Evolutionary conservation across 2,113 vertebrate genomes (phyloP).

Genomic region (Polyodon spathula): DNA sequence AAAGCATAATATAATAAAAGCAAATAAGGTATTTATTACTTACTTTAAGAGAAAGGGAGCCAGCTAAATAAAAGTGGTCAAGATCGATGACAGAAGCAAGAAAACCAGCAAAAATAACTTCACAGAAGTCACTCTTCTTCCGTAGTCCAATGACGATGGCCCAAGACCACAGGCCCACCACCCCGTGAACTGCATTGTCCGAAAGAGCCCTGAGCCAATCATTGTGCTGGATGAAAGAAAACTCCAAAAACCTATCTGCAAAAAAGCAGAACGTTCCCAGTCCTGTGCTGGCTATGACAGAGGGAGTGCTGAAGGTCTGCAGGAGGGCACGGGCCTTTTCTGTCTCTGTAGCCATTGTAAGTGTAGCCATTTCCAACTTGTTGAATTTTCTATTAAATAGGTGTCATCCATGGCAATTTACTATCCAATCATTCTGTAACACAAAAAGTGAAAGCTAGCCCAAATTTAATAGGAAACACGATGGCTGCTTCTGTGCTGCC

Average conservation of each 20-base stretch:
- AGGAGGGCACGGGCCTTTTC: constrained; percentile 81
- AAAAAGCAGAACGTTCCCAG: constrained; percentile 78
- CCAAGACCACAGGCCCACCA: constrained; percentile 92
- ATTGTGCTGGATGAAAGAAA: constrained; percentile 70
- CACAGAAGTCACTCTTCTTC: constrained; percentile 82
- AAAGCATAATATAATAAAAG: neutral
- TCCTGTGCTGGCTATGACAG: constrained; percentile 71
- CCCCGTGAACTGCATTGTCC: constrained; percentile 76
- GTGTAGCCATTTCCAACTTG: constrained; percentile 23
- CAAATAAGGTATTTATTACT: constrained; percentile 16
- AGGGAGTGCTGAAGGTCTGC: constrained; percentile 78
- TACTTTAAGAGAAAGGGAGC: constrained; percentile 85
- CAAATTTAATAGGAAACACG: no score
- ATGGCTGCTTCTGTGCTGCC: no score
- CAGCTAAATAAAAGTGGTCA: constrained; percentile 84
- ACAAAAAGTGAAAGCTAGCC: no score
- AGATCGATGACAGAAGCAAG: constrained; percentile 83
- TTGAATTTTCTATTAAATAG: no score
- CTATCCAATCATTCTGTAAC: no score
- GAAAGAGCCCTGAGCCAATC: constrained; percentile 76
- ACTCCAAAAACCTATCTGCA: constrained; percentile 69
- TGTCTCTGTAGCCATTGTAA: constrained; percentile 74
- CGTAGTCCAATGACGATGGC: constrained; percentile 77
- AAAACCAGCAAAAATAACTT: constrained; percentile 79
- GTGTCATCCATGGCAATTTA: no score